Evolutionary conservation across 2,113 vertebrate genomes (phyloP), one percentile per base, ranked within the genome.

Genomic region (Trematomus loennbergii): DNA sequence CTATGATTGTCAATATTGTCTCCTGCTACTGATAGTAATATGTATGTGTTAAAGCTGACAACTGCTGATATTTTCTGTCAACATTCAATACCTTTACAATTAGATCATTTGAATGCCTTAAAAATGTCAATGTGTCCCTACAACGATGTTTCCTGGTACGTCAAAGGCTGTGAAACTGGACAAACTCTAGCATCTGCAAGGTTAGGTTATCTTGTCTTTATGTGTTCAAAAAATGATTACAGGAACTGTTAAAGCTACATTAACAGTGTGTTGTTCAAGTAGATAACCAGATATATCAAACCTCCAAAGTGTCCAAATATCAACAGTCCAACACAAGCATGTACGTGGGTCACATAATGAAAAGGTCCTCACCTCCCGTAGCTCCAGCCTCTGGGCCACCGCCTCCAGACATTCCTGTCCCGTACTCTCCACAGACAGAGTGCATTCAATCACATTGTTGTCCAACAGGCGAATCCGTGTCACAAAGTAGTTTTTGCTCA

Each of bases 401-500:
- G 97, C 97, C 87, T 99, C 98, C 92, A 99, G 93, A 91, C 98
- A 99, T 89, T 99, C 97, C 87, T 97, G 97, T 10, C 98, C 98
- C 0, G 98, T 99, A 88, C 97, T 97, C 83, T 99, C 98, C 94
- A 99, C 96, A 0, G 97, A 98, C 84, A 98, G 95, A 0, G 97
- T 99, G 88, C 97, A 99, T 89, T 99, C 98, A 4, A 99, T 98
- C 64, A 96, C 96, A 11, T 89, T 97, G 95, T 65, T 95, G 94
- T 99, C 97, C 95, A 99, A 85, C 85, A 98, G 95, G 75, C 96
- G 96, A 84, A 99, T 99, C 71, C 97, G 94, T 0, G 97, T 98
- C 91, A 99, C 97, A 46, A 99, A 99, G 92, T 97, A 98, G 93
- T 99, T 99, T 95, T 99, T 99, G 95, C 97, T 99, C 83, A 98